Base-by-base conservation (phyloP, 2,797 vertebrate species). In the Micromesistius poutassou region DNA sequence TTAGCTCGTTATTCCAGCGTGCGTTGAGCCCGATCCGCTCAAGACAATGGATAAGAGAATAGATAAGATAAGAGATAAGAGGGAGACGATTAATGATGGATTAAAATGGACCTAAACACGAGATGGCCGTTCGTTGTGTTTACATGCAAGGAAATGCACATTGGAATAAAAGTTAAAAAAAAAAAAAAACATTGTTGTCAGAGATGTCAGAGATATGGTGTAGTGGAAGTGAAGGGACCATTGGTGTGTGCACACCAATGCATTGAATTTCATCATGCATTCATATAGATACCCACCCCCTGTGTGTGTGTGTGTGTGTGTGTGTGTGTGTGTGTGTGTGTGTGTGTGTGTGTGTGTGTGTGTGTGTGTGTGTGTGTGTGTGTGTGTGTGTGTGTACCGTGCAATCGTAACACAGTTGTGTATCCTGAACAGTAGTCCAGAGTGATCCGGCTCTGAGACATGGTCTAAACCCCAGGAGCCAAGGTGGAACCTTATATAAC, bases 291-390 rank as follows among this genome's bases (percentile, higher is more conserved):
- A n/a, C n/a, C n/a, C n/a, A n/a, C n/a, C n/a, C n/a, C n/a, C 16
- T 72, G 71, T 72, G 71, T 72, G 71, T 30, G 66, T 68, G 66
- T 68, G 66, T 68, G 66, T 68, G 66, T 68, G 66, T 68, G 66
- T 68, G 66, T 68, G 66, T 68, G 66, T 68, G 66, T 68, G 66
- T 68, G 66, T 68, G 66, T 68, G 66, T 68, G 66, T 68, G 66
- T 68, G 66, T 68, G 66, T 68, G 66, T 68, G 66, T 68, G 66
- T 68, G 66, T 68, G 66, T 70, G 66, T 70, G 66, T 70, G 66
- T 70, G 66, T 70, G 66, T 70, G 66, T 70, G 66, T 30, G 66
- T 70, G 66, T 70, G 66, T 30, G n/a, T 4, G n/a, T 22, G 70
- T 31, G 70, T 16, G 70, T 5, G 70, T 31, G 28, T 16, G 70